A percentile compares a stretch with the other conserved stretches of the same genome.
These are phyloP conservation scores for Melieria picta DNA, from an alignment of 2,888 invertebrate species.

Conservation along the genomic window DNA sequence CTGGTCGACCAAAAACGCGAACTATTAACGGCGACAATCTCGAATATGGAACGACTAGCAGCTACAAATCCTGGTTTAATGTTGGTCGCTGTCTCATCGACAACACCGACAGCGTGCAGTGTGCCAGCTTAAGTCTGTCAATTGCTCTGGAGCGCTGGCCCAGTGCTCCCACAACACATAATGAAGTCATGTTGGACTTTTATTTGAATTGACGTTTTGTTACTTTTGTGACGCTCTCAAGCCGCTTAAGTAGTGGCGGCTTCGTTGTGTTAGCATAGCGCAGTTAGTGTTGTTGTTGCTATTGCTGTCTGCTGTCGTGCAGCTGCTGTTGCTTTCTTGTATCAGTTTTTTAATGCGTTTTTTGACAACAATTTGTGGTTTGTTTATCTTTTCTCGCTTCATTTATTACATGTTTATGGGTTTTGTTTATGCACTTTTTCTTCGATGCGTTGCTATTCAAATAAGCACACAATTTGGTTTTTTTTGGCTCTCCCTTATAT, in stretches of 20 bases:
- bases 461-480: neutral
- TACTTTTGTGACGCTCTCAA: constrained; percentile 23
- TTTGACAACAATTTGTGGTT: neutral
- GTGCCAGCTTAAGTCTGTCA: too few relatives aligned
- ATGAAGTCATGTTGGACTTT: constrained; percentile 31
- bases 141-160: neutral
- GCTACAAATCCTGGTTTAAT: too few relatives aligned
- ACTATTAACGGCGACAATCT: too few relatives aligned
- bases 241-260: constrained; percentile 12
- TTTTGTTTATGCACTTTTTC: neutral
- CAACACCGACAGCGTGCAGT: too few relatives aligned
- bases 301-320: neutral
- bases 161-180: constrained; percentile 24
- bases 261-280: neutral
- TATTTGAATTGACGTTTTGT: constrained; percentile 29
- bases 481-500: too few relatives aligned
- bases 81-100: too few relatives aligned
- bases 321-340: neutral
- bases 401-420: neutral
- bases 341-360: neutral
- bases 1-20: too few relatives aligned
- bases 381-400: neutral
- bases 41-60: too few relatives aligned
- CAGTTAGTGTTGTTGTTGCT: neutral
- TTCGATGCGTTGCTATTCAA: neutral